phyloP scores from a whole-genome alignment of 2,888 invertebrate genomes.

The Rotaria socialis region DNA sequence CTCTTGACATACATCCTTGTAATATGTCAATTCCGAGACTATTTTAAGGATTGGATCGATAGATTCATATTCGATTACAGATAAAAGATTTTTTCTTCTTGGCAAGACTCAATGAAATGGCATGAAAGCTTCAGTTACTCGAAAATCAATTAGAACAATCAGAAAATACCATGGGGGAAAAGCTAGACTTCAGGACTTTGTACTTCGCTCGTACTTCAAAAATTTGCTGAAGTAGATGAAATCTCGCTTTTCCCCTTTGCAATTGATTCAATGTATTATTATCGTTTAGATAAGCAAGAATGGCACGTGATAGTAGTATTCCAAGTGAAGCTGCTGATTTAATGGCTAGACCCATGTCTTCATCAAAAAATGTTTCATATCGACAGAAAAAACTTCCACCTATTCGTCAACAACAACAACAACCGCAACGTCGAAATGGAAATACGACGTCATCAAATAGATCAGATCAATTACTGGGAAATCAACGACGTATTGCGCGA shows the following conservation, averaged over 20 bases:
- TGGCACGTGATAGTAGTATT: background rate
- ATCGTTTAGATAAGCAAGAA: too few species aligned
- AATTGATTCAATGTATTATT: too few species aligned
- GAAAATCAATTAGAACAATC: slow-evolving; percentile 1
- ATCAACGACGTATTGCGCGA: slow-evolving; percentile 16
- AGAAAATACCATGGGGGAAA: background rate
- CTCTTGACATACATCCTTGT: too few species aligned
- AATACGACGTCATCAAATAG: background rate
- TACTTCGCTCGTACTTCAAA: too few species aligned
- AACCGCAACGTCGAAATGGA: background rate
- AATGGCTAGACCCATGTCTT: background rate
- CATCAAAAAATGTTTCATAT: background rate
- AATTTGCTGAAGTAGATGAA: background rate
- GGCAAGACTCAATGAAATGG: slow-evolving; percentile 11
- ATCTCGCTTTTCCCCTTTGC: too few species aligned
- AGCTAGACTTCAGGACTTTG: too few species aligned
- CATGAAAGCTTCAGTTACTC: background rate
- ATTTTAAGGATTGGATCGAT: too few species aligned
- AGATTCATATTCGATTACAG: too few species aligned
- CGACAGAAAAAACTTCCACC: background rate
- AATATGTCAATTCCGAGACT: too few species aligned
- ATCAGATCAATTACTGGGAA: background rate
- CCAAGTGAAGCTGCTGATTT: background rate
- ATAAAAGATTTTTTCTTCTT: background rate
- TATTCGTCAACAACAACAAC: background rate